These are phyloP conservation scores for Trematomus loennbergii DNA, from an alignment of 2,113 vertebrate species.

Conservation along the genomic window DNA sequence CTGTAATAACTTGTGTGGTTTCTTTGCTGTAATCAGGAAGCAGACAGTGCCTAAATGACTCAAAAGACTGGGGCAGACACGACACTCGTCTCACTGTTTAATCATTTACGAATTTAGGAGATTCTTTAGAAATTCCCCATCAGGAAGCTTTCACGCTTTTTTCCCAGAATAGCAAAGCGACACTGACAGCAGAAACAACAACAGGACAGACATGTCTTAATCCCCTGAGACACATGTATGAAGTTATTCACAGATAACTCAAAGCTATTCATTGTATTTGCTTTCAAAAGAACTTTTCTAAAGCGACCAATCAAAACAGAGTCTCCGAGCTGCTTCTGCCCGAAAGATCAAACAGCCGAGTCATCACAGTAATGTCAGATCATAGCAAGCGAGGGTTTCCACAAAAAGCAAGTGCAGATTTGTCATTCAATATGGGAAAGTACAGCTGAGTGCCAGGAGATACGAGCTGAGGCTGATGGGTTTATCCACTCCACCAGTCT, in stretches of 20 bases:
- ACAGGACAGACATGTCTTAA: neutral
- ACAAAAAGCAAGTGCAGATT: slow-evolving; percentile 9
- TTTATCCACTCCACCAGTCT: neutral
- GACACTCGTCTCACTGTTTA: slow-evolving; percentile 19
- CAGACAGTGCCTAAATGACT: slow-evolving; percentile 3
- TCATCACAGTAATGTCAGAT: slow-evolving; percentile 6
- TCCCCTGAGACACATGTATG: neutral
- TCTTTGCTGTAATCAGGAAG: slow-evolving; percentile 58
- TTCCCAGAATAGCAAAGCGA: slow-evolving; percentile 3
- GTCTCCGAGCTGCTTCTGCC: slow-evolving; percentile 5
- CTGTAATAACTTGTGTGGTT: slow-evolving; percentile 50
- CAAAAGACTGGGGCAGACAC: neutral
- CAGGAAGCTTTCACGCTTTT: slow-evolving; percentile 10
- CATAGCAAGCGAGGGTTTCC: neutral
- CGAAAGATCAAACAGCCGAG: slow-evolving; percentile 4
- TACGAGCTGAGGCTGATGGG: neutral
- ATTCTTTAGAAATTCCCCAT: slow-evolving; percentile 2
- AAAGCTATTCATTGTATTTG: neutral
- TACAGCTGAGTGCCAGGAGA: neutral
- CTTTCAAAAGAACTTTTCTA: neutral
- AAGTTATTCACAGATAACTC: slow-evolving; percentile 1
- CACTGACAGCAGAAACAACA: neutral
- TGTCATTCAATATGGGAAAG: slow-evolving; percentile 6
- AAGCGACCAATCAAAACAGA: neutral
- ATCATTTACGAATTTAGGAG: slow-evolving; percentile 47